phyloP scores from a whole-genome alignment of 2,797 vertebrate species.

The Phoxinus dragarum region DNA sequence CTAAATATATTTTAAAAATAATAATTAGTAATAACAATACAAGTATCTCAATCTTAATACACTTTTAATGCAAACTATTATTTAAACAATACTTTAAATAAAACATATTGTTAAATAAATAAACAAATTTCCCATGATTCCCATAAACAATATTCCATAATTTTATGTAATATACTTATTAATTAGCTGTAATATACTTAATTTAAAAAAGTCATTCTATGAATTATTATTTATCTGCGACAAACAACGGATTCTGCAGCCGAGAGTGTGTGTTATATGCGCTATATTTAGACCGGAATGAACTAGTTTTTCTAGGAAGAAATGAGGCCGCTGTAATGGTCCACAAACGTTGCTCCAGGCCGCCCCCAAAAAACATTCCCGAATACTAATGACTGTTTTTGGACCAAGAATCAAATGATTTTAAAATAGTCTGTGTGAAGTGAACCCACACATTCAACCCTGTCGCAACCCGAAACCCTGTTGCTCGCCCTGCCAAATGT shows the following conservation, averaged over 20 bases:
- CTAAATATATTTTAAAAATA: background rate
- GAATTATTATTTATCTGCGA: background rate
- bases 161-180: background rate
- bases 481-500: background rate
- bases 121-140: background rate
- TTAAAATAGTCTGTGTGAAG: background rate
- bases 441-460: background rate
- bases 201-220: background rate
- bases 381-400: background rate
- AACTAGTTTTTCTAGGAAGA: background rate
- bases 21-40: no score
- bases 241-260: background rate
- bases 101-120: background rate
- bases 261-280: background rate
- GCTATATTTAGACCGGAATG: conserved; percentile 7
- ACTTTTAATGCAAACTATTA: background rate
- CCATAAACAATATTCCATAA: background rate
- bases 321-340: background rate
- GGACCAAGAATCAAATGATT: background rate
- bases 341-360: background rate
- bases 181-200: background rate
- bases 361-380: background rate
- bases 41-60: background rate
- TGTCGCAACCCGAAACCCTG: background rate
- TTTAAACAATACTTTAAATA: background rate